Conservation (phyloP, 2,888 invertebrate genomes). For the Anagyrus pseudococci region DNA sequence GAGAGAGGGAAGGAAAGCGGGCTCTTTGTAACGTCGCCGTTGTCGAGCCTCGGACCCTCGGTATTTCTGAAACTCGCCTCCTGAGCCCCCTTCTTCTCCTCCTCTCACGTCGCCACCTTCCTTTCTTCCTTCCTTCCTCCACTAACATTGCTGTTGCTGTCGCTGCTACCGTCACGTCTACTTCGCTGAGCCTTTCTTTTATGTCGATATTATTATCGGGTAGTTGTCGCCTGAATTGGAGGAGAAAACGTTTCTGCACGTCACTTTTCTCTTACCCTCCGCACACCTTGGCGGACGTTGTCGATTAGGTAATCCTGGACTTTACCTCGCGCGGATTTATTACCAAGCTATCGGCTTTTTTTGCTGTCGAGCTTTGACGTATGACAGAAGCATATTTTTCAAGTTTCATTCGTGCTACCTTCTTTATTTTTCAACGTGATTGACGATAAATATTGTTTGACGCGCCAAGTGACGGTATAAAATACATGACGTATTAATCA, state of each 20-base stretch:
- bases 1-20: too few species aligned
- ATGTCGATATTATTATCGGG: conserved; percentile 17
- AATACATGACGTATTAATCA: too few species aligned
- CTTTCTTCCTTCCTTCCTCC: not conserved
- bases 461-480: too few species aligned
- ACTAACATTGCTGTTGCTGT: too few species aligned
- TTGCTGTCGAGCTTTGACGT: not conserved
- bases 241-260: not conserved
- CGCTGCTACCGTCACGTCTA: not conserved
- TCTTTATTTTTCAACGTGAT: not conserved
- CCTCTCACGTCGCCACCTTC: conserved; percentile 1
- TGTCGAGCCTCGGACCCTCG: conserved; percentile 6
- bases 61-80: conserved; percentile 10
- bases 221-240: not conserved
- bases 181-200: conserved; percentile 5
- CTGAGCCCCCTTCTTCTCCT: not conserved
- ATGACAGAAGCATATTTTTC: not conserved
- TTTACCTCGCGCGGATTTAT: not conserved
- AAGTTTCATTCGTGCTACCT: not conserved
- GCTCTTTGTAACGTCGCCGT: conserved; percentile 32
- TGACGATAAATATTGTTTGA: too few species aligned
- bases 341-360: not conserved
- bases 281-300: not conserved
- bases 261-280: not conserved
- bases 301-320: too few species aligned